phyloP scores from a whole-genome alignment of 2,113 vertebrate genomes.

The Sapajus apella region DNA sequence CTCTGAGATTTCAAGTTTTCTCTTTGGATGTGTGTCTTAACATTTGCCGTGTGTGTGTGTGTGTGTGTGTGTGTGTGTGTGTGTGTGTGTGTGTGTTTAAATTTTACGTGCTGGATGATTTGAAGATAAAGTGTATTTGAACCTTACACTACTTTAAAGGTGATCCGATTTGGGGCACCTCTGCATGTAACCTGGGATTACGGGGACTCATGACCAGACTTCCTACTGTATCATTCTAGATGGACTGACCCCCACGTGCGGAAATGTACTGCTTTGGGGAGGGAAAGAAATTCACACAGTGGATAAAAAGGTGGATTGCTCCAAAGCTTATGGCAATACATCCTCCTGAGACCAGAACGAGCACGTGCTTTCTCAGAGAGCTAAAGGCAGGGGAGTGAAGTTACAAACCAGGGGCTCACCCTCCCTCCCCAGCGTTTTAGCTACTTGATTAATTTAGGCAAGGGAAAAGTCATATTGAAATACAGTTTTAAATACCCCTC shows the following conservation, averaged over 20 bases:
- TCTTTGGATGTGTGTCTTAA: neutral
- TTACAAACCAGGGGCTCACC: neutral
- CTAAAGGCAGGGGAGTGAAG: neutral
- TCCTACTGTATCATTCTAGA: neutral
- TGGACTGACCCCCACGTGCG: neutral
- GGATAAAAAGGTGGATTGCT: neutral
- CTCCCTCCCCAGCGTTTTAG: neutral
- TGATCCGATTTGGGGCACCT: neutral
- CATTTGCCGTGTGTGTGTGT: neutral
- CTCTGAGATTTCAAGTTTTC: neutral
- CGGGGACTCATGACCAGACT: neutral
- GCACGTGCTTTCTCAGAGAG: neutral
- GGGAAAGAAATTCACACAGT: neutral
- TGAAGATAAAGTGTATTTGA: neutral
- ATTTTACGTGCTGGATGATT: neutral
- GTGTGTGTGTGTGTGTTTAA: neutral
- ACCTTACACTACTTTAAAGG: neutral
- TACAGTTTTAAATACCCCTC: neutral
- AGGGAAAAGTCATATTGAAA: neutral
- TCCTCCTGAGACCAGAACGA: neutral
- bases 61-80: neutral
- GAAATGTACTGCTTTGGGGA: neutral
- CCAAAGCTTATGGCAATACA: neutral
- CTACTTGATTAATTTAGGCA: neutral
- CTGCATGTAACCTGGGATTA: neutral